phyloP scores from a whole-genome alignment of 2,797 vertebrate species.

The Cyclopterus lumpus region DNA sequence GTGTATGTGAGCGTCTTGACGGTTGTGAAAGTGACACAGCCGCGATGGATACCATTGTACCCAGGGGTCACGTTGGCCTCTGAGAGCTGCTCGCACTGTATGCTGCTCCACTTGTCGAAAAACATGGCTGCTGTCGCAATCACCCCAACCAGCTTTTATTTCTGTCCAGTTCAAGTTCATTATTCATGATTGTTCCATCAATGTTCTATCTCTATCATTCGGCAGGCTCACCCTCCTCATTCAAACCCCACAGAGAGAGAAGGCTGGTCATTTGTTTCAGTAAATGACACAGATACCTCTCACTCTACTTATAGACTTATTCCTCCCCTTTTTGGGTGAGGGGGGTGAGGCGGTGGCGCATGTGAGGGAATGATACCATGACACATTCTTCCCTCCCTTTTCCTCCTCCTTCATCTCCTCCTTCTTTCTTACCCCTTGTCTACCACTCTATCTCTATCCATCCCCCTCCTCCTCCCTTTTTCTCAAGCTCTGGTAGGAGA shows the following conservation, averaged over 20 bases:
- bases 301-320: conserved; percentile 81
- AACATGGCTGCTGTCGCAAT: conserved; percentile 55
- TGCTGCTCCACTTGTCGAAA: no score
- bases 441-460: conserved; percentile 56
- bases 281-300: conserved; percentile 86
- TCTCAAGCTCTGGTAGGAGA: conserved; percentile 60
- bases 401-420: conserved; percentile 69
- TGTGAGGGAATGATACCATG: conserved; percentile 83
- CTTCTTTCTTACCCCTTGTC: conserved; percentile 36
- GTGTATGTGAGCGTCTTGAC: conserved; percentile 38
- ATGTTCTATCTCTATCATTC: conserved; percentile 77
- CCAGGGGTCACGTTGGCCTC: conserved; percentile 76
- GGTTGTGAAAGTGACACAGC: conserved; percentile 71
- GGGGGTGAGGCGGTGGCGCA: conserved; percentile 65
- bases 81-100: conserved; percentile 50
- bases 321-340: conserved; percentile 65
- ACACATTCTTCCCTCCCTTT: conserved; percentile 75
- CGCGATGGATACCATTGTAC: conserved; percentile 66
- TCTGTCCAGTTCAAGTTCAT: conserved; percentile 79
- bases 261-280: conserved; percentile 80
- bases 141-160: conserved; percentile 70
- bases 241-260: conserved; percentile 71
- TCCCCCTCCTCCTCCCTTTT: not conserved
- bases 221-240: conserved; percentile 70
- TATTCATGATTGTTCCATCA: conserved; percentile 82